Evolutionary conservation across 2,113 vertebrate species (phyloP).

Genomic region (Actinemys pallida): DNA sequence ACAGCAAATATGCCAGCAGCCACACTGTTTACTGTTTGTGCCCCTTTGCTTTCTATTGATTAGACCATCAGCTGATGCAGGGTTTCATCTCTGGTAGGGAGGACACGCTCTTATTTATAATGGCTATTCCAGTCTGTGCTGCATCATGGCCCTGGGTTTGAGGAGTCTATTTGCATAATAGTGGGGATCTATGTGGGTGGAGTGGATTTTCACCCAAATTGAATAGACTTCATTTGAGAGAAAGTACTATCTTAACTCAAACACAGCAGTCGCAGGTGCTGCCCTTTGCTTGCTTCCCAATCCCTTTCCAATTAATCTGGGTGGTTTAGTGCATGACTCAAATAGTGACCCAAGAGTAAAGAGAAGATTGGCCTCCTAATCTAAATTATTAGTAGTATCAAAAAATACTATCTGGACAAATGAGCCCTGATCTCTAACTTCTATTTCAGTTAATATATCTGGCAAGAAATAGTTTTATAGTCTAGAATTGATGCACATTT

Average conservation of each 20-base stretch:
- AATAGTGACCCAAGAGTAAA: neutral
- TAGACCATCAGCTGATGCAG: neutral
- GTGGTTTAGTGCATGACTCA: rapidly evolving
- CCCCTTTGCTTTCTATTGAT: neutral
- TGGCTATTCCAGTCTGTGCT: rapidly evolving
- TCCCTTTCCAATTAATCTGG: neutral
- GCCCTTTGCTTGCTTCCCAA: neutral
- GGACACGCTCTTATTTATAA: neutral
- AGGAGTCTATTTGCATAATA: rapidly evolving
- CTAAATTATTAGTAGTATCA: neutral
- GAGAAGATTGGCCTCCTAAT: neutral
- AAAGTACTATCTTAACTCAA: neutral
- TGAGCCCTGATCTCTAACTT: neutral
- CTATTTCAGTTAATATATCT: neutral
- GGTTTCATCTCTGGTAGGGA: rapidly evolving
- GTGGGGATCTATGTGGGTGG: neutral
- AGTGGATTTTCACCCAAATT: neutral
- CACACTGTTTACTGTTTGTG: neutral
- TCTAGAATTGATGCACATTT: neutral
- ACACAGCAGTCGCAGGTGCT: neutral
- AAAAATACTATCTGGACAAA: neutral
- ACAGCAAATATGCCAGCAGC: neutral
- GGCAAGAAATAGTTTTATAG: neutral
- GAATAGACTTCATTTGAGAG: neutral
- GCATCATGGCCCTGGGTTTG: rapidly evolving